These are phyloP conservation scores for Odocoileus virginianus DNA, from an alignment of 2,113 vertebrate genomes.

Conservation along the genomic window DNA sequence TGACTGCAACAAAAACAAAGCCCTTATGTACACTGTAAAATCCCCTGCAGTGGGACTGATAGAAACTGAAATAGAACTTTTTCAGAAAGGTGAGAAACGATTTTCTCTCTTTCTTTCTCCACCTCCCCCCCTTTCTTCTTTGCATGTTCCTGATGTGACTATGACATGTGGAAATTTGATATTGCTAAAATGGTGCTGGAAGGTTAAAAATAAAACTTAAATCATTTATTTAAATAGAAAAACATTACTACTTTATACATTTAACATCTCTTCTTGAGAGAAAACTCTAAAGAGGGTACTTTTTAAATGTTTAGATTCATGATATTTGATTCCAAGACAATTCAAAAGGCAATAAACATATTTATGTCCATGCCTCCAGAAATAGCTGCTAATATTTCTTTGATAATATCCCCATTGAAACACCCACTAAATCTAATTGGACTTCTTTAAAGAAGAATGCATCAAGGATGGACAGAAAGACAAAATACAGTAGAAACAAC, in stretches of 20 bases:
- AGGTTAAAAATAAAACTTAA: not conserved
- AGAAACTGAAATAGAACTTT: slow-evolving; percentile 43
- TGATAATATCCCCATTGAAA: not conserved
- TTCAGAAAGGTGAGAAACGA: slow-evolving; percentile 38
- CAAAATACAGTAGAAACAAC: not conserved
- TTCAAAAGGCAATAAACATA: slow-evolving; percentile 1
- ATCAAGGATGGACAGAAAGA: not conserved
- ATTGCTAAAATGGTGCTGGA: not conserved
- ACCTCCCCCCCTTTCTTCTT: no score
- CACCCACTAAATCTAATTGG: not conserved
- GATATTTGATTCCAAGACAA: not conserved
- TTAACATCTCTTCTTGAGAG: not conserved
- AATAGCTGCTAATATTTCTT: slow-evolving; percentile 20
- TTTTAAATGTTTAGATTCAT: not conserved
- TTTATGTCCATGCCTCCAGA: not conserved
- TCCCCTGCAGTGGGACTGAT: not conserved
- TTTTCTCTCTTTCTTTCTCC: not conserved
- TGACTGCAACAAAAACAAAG: not conserved
- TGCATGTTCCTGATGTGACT: not conserved
- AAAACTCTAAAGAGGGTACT: not conserved
- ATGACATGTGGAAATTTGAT: not conserved
- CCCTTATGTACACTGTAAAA: slow-evolving; percentile 36
- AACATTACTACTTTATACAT: not conserved
- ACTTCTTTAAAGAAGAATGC: slow-evolving; percentile 9
- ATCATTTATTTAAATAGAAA: not conserved